These are phyloP conservation scores for Xerus inauris DNA, from an alignment of 2,113 vertebrate genomes.

Conservation along the genomic window DNA sequence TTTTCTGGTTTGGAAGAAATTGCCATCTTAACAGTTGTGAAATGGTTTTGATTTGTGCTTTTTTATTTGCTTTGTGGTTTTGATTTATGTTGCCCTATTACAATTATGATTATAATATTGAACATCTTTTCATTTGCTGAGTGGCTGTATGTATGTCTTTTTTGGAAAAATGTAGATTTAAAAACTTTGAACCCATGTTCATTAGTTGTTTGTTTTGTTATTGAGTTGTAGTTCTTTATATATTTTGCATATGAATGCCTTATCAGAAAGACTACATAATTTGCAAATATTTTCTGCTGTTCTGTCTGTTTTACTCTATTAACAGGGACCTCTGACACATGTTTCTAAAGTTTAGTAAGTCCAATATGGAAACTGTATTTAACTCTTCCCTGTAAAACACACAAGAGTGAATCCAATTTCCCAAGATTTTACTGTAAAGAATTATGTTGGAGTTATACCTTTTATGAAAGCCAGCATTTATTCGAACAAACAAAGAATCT, in stretches of 20 bases:
- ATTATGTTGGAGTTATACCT: neutral
- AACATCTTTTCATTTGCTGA: neutral
- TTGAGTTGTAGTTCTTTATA: neutral
- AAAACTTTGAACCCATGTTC: neutral
- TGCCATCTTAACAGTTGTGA: neutral
- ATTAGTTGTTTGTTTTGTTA: neutral
- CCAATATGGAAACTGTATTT: neutral
- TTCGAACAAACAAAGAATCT: neutral
- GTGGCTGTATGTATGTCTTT: neutral
- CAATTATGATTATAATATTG: neutral
- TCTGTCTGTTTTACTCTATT: neutral
- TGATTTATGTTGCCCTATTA: neutral
- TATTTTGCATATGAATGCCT: neutral
- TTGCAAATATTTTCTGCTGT: neutral
- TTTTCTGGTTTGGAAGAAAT: neutral
- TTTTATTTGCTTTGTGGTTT: neutral
- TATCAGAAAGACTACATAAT: neutral
- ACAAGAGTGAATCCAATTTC: neutral
- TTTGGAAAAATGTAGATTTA: neutral
- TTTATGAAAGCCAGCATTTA: neutral
- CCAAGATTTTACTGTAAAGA: neutral
- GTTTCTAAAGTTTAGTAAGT: neutral
- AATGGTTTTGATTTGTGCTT: neutral
- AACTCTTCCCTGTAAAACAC: neutral
- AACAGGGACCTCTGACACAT: neutral